Evolutionary conservation across 2,888 invertebrate genomes (phyloP).

Genomic region (Caenorhabditis wallacei): DNA sequence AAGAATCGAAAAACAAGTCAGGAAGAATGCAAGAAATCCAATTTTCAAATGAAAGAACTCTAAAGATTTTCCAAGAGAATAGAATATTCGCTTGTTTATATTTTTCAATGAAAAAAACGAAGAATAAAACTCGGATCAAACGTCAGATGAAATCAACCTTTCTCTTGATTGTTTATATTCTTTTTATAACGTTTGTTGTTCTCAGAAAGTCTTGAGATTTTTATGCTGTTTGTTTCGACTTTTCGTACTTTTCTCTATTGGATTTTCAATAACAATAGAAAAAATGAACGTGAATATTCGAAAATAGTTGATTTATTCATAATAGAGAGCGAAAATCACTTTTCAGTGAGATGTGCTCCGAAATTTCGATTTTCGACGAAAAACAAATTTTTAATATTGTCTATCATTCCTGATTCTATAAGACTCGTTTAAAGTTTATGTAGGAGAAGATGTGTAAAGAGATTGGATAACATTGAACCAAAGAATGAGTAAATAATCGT

Average conservation of each 20-base stretch:
- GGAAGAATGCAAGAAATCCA: too few species aligned
- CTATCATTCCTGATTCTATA: not conserved
- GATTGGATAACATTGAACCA: not conserved
- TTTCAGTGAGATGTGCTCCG: not conserved
- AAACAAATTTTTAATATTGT: not conserved
- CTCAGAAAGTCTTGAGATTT: not conserved
- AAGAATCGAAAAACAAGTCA: too few species aligned
- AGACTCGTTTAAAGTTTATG: too few species aligned
- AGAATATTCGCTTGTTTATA: not conserved
- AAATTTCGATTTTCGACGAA: not conserved
- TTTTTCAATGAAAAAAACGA: constrained; percentile 2
- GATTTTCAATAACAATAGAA: not conserved
- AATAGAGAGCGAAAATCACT: not conserved
- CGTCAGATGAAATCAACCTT: constrained; percentile 23
- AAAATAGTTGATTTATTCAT: not conserved
- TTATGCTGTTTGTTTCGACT: not conserved
- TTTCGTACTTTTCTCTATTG: constrained; percentile 1
- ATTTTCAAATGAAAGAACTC: not conserved
- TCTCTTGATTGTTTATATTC: constrained; percentile 27
- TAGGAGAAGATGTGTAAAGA: too few species aligned
- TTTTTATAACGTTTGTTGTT: constrained; percentile 14
- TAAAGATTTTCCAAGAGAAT: not conserved
- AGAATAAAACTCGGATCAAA: constrained; percentile 35
- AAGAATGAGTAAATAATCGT: constrained; percentile 10
- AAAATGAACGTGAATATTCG: not conserved